phyloP scores from a whole-genome alignment of 2,113 vertebrate genomes.

The Leptosomus discolor region DNA sequence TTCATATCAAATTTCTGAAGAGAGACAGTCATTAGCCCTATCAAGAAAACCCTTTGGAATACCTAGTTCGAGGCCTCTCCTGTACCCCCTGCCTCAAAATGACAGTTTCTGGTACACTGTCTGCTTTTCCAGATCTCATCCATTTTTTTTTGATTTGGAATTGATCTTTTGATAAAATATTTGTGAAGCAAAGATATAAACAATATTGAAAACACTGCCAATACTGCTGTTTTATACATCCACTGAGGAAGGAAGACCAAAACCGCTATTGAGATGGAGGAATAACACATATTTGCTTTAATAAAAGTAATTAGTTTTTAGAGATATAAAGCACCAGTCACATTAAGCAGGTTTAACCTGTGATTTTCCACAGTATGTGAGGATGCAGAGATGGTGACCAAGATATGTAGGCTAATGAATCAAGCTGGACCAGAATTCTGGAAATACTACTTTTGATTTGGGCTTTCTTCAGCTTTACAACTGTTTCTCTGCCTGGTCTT shows the following conservation, averaged over 20 bases:
- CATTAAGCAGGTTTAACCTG: background rate
- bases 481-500: background rate
- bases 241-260: background rate
- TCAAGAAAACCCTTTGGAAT: background rate
- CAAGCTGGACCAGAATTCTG: background rate
- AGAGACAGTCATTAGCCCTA: background rate
- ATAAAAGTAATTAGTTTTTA: background rate
- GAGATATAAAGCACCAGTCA: background rate
- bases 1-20: background rate
- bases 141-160: background rate
- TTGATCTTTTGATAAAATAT: background rate
- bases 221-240: background rate
- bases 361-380: background rate
- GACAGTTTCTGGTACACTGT: accelerated
- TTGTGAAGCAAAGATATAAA: background rate
- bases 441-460: background rate
- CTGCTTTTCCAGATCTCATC: background rate
- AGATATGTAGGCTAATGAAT: background rate
- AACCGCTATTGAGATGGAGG: background rate
- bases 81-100: background rate
- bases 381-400: background rate
- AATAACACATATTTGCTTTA: background rate
- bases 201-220: background rate
- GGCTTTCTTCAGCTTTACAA: background rate
- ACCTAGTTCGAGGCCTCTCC: background rate